phyloP scores from a whole-genome alignment of 2,888 invertebrate genomes.

The Slavum lentiscoides region DNA sequence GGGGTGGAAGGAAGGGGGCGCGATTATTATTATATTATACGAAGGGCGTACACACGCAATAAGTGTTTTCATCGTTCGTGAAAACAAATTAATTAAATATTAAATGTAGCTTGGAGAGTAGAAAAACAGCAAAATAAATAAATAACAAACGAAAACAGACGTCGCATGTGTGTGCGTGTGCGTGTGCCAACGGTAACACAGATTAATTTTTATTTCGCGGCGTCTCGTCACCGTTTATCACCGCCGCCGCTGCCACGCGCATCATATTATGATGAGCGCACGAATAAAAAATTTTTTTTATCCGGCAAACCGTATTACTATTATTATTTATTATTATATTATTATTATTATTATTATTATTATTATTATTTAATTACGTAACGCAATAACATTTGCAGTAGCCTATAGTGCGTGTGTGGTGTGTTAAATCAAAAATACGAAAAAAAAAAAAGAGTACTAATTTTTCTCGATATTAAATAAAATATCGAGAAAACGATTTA shows the following conservation, averaged over 20 bases:
- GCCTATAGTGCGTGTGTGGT: too few relatives aligned
- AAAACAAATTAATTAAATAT: constrained; percentile 41
- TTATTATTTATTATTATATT: too few relatives aligned
- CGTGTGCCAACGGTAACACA: constrained; percentile 45
- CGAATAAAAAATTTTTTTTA: not conserved
- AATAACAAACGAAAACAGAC: constrained; percentile 27
- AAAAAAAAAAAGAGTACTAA: too few relatives aligned
- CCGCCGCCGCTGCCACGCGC: not conserved
- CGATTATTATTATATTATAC: not conserved
- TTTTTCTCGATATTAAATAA: too few relatives aligned
- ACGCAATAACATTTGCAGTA: too few relatives aligned
- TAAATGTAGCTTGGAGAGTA: constrained; percentile 26
- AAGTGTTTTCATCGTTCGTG: constrained; percentile 25
- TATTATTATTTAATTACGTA: too few relatives aligned
- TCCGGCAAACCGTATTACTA: too few relatives aligned
- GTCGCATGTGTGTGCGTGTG: too few relatives aligned
- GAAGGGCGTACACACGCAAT: not conserved
- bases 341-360: too few relatives aligned
- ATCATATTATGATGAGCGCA: not conserved
- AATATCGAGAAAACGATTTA: too few relatives aligned
- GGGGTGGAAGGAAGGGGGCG: too few relatives aligned
- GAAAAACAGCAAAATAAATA: not conserved
- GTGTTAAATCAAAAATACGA: too few relatives aligned
- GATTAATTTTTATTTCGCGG: constrained; percentile 36
- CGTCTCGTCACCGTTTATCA: not conserved